Conservation (phyloP, 2,797 vertebrate genomes). For the Halcyon badia region DNA sequence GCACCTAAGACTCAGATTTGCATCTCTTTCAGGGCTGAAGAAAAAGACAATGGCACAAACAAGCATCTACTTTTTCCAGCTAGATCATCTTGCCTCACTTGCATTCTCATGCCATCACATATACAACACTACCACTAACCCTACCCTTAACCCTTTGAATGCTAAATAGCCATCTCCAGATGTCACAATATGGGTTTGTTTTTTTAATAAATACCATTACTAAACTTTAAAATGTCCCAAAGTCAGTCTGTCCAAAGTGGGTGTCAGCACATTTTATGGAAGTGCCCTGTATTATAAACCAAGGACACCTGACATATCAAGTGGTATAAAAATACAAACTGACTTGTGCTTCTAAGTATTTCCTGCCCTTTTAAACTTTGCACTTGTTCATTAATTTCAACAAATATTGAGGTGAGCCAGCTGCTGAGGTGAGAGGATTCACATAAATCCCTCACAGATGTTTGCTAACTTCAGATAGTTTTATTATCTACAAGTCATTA, state of each 20-base stretch:
- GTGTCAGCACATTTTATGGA: neutral
- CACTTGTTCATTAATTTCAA: constrained; percentile 71
- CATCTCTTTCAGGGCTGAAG: neutral
- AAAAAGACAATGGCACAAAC: neutral
- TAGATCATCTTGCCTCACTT: neutral
- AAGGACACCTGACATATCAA: constrained; percentile 46
- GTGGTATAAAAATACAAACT: constrained; percentile 36
- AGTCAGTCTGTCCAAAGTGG: neutral
- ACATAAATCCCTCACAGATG: constrained; percentile 67
- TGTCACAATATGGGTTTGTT: neutral
- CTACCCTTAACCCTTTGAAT: neutral
- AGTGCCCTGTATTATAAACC: neutral
- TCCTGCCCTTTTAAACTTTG: constrained; percentile 63
- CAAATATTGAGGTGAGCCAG: constrained; percentile 63
- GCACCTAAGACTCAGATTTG: neutral
- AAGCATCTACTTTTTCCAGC: neutral
- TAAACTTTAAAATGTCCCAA: neutral
- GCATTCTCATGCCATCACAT: neutral
- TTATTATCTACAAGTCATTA: constrained; percentile 66
- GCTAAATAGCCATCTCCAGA: neutral
- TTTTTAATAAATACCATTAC: neutral
- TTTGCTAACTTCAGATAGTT: constrained; percentile 62
- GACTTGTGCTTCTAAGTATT: constrained; percentile 59
- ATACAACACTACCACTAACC: neutral
- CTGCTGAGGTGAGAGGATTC: constrained; percentile 68